Percentiles rank a stretch among this genome's conserved stretches.
These are phyloP conservation scores for Colossoma macropomum DNA, from an alignment of 2,113 vertebrate genomes.

Conservation along the genomic window DNA sequence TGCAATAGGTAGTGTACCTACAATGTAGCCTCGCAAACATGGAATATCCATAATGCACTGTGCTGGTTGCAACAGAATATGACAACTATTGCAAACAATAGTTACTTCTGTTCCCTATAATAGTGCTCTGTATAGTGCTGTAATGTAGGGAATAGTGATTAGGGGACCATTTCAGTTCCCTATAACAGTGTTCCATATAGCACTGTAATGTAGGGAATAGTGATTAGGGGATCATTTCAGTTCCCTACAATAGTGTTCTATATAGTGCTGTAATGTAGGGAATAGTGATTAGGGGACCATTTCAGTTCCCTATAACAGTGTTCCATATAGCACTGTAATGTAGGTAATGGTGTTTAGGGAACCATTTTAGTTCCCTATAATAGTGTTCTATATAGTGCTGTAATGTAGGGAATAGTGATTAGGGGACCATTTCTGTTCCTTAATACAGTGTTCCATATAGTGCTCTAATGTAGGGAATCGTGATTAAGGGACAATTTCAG, in stretches of 20 bases:
- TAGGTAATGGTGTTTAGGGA: too few relatives aligned
- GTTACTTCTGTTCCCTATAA: background rate
- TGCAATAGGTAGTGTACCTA: background rate
- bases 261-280: background rate
- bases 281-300: background rate
- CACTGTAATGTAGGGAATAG: background rate
- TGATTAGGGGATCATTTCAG: too few relatives aligned
- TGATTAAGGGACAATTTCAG: too few relatives aligned
- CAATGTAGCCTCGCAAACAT: background rate
- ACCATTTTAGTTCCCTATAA: background rate
- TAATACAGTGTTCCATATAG: background rate
- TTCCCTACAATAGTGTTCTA: too few relatives aligned
- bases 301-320: too few relatives aligned
- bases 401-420: background rate
- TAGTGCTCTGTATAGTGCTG: background rate
- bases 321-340: too few relatives aligned
- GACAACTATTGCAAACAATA: background rate
- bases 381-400: background rate
- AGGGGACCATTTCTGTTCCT: background rate
- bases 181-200: background rate
- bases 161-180: background rate
- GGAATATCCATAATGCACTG: background rate
- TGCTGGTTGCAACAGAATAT: background rate
- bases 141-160: background rate
- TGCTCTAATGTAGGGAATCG: too few relatives aligned